phyloP scores from a whole-genome alignment of 2,113 vertebrate genomes.

The Origma solitaria region DNA sequence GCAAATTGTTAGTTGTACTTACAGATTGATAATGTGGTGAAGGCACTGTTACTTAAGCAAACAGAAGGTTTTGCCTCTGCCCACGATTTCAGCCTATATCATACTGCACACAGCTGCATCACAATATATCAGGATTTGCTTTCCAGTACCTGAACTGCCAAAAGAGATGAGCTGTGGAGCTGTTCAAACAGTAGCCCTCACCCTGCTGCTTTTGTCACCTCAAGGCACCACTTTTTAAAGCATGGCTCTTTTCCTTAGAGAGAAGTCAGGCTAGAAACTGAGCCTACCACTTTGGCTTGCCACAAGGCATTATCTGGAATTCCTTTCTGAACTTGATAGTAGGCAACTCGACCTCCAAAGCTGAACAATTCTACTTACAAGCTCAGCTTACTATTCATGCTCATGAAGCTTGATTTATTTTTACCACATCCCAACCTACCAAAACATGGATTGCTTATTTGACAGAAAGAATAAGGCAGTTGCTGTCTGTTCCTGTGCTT shows the following conservation, averaged over 20 bases:
- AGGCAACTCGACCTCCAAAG: background rate
- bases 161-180: background rate
- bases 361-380: background rate
- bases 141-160: background rate
- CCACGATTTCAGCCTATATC: rapidly evolving
- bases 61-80: background rate
- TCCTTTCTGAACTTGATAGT: background rate
- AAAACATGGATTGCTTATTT: conserved; percentile 51
- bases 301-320: background rate
- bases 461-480: conserved; percentile 58
- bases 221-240: background rate
- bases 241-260: background rate
- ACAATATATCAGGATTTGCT: background rate
- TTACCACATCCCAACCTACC: conserved; percentile 7
- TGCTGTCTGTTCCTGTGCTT: background rate
- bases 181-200: background rate
- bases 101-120: background rate
- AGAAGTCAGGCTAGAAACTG: background rate
- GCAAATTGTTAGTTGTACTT: background rate
- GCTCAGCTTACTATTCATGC: background rate
- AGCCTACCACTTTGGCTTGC: background rate
- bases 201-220: background rate
- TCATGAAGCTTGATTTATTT: background rate
- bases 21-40: background rate
- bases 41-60: background rate